Evolutionary conservation across 1,140 invertebrate species (phyloP).

Genomic region (Cardiocondyla obscurior): DNA sequence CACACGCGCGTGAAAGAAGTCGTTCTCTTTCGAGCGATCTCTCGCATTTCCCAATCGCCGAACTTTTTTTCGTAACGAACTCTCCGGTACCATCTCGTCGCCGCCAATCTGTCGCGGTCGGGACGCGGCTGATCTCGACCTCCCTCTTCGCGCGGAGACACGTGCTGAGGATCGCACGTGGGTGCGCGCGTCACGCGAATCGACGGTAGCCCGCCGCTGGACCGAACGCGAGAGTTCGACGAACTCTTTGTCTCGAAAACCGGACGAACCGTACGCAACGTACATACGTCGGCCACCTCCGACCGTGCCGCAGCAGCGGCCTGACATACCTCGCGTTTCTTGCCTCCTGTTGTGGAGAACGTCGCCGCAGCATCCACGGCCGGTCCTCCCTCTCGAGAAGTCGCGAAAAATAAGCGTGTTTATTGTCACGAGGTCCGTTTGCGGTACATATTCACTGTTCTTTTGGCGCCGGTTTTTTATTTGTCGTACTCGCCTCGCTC

Average conservation of each 20-base stretch:
- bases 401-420: not conserved
- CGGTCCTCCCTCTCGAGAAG: not conserved
- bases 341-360: slow-evolving; percentile 36
- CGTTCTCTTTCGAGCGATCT: not conserved
- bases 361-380: not conserved
- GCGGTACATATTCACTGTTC: not conserved
- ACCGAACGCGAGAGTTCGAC: slow-evolving; percentile 55
- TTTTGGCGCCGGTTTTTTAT: not conserved
- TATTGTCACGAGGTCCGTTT: not conserved
- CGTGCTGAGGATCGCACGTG: slow-evolving; percentile 42
- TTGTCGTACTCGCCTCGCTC: not conserved
- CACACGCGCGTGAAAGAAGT: not conserved
- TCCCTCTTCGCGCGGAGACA: not conserved
- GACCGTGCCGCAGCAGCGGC: slow-evolving; percentile 24
- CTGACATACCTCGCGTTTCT: slow-evolving; percentile 40
- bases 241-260: slow-evolving; percentile 63
- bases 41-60: not conserved
- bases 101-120: not conserved
- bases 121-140: not conserved
- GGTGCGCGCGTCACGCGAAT: slow-evolving; percentile 40
- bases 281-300: slow-evolving; percentile 6
- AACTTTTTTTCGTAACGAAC: slow-evolving; percentile 7
- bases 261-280: slow-evolving; percentile 56
- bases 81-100: too few species aligned
- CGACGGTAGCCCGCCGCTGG: slow-evolving; percentile 46